A percentile compares a stretch with the other conserved stretches of the same genome.
phyloP scores from a whole-genome alignment of 2,797 vertebrate species.

The Trematomus bernacchii region DNA sequence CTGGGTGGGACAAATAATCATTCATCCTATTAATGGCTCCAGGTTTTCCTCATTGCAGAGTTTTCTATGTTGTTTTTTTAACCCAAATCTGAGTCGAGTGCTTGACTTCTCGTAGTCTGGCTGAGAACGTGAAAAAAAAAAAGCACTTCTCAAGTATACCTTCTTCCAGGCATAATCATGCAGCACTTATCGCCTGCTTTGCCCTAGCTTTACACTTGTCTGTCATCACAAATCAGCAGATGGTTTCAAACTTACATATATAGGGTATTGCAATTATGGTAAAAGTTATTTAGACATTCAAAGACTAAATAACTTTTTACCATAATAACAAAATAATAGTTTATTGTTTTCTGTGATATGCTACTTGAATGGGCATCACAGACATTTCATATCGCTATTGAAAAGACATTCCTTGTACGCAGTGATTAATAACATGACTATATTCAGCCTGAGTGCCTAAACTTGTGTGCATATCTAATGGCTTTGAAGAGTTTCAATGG shows the following conservation, averaged over 20 bases:
- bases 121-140: conserved; percentile 17
- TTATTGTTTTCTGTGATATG: conserved; percentile 26
- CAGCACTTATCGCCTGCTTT: conserved; percentile 57
- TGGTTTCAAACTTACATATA: conserved; percentile 27
- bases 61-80: background rate
- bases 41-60: conserved; percentile 33
- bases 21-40: conserved; percentile 39
- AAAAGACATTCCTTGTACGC: background rate
- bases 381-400: background rate
- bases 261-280: conserved; percentile 16
- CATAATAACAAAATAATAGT: background rate
- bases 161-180: conserved; percentile 56
- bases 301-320: background rate
- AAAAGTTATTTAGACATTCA: conserved; percentile 11
- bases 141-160: conserved; percentile 36
- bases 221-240: conserved; percentile 52
- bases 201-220: conserved; percentile 50
- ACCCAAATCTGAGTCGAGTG: conserved; percentile 18
- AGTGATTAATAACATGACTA: background rate
- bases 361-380: background rate
- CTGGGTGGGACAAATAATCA: conserved; percentile 51
- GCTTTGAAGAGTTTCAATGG: background rate
- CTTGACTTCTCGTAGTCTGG: conserved; percentile 40
- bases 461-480: background rate
- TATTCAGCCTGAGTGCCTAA: background rate